Evolutionary conservation across 2,797 vertebrate species (phyloP), one percentile per base, ranked within the genome.

Genomic region (Epinephelus awoara): DNA sequence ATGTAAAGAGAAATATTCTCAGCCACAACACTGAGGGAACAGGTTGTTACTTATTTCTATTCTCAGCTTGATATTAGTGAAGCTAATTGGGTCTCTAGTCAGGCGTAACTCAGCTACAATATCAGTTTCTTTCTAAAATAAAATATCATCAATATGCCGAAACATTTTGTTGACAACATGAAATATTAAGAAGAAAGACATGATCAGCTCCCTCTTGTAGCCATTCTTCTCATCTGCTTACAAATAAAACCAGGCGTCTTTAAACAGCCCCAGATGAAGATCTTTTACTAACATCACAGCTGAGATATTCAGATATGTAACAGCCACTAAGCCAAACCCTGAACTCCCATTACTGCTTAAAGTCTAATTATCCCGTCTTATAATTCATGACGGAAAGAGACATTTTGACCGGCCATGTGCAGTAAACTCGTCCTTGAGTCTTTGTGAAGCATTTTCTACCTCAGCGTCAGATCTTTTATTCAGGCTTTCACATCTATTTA

Each of bases 361-460:
- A 63, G 51, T 62, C 52, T 63, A 73, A 77, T 83, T 75, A 84
- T 59, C 81, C 7, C 6, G 12, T 0, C 55, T 82, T 57, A 47
- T 70, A 52, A 84, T 79, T 85, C 55, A 83, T 81, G 66, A 65
- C 14, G 8, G n/a, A 34, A 25, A 9, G 44, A 69, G 49, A 54
- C 14, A 17, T 52, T 51, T 46, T n/a, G 69, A 34, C n/a, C 17
- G 7, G 12, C 56, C 17, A 12, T 15, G 27, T 67, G 51, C 67
- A 72, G 59, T 13, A 49, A 58, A 57, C 14, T 54, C 3, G 15
- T 61, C 74, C 47, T 56, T 38, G 44, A 62, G 15, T 58, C 38
- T 29, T 62, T 21, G 42, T 57, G 3, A 18, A 67, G 46, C n/a
- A 0, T 40, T 29, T 66, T 38, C 56, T 6, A 38, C n/a, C 0